These are phyloP conservation scores for Drosophila tanythrix DNA, from an alignment of 2,888 invertebrate genomes.

Conservation along the genomic window DNA sequence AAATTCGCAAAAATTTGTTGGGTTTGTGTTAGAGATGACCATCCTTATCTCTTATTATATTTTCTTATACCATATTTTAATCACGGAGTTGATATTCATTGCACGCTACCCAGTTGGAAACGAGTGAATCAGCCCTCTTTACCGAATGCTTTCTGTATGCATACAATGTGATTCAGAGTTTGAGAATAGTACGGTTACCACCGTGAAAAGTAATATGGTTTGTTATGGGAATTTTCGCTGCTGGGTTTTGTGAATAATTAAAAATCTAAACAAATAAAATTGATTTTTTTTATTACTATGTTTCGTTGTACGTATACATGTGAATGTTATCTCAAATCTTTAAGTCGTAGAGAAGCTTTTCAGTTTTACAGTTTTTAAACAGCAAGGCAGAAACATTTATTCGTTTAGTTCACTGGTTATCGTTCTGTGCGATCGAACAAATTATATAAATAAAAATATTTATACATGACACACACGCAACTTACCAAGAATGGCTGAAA, in stretches of 20 bases:
- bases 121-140: too few relatives aligned
- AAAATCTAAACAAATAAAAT: neutral
- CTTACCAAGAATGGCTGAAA: neutral
- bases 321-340: neutral
- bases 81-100: too few relatives aligned
- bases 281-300: neutral
- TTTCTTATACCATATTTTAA: neutral
- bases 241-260: too few relatives aligned
- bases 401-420: neutral
- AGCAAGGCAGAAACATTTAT: neutral
- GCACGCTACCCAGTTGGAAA: too few relatives aligned
- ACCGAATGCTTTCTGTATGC: too few relatives aligned
- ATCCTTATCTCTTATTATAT: too few relatives aligned
- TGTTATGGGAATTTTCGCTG: neutral
- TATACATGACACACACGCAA: neutral
- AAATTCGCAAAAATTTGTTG: neutral
- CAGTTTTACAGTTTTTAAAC: neutral
- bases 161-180: too few relatives aligned
- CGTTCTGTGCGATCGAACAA: neutral
- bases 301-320: too few relatives aligned
- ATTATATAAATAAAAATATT: neutral
- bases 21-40: too few relatives aligned
- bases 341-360: neutral
- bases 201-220: neutral
- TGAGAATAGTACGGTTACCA: too few relatives aligned